Evolutionary conservation across 2,888 invertebrate genomes (phyloP), one percentile per base, ranked within the genome.

Genomic region (Volucella bombylans): DNA sequence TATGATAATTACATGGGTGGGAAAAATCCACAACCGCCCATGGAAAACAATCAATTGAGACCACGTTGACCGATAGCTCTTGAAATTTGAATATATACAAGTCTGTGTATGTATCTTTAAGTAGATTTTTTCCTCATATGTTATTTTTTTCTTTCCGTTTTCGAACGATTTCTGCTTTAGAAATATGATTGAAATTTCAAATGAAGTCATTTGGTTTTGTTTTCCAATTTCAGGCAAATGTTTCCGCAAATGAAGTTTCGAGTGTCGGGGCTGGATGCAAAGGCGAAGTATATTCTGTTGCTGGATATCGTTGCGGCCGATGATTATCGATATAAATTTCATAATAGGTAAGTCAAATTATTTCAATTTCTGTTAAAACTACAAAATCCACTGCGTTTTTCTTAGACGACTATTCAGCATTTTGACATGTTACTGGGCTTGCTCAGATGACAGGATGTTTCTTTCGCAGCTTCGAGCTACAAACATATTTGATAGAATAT

Each of bases 191-290:
- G 1, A 54, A 41, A 31, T 39, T 55, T 55, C 15, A 69, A 39
- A 15, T 23, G 10, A 39, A 14, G 8, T 45, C 47, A n/a, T 59
- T 38, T 57, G 77, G 52, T 41, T 59, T 73, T 74, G 78, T 73
- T 77, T 31, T 85, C 73, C 87, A 62, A 87, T 94, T 95, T 87
- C 95, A 99, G 99, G 94, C 98, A 99, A 95, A 99, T 99, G 97
- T 99, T 99, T 93, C 99, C 99, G 90, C 98, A 99, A 94, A 99
- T 97, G 96, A 99, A 99, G 95, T 98, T 99, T 93, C 96, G 98
- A 92, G 97, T 99, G 90, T 97, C 97, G 91, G 99, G 99, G 89
- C 94, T 99, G 93, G 99, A 99, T 94, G 96, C 98, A 92, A 97
- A 98, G 93, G 97, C 98, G 92, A 99, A 99, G 94, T 99, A 99